Conservation (phyloP, 2,888 invertebrate species). For the Chaetoderma sp. region DNA sequence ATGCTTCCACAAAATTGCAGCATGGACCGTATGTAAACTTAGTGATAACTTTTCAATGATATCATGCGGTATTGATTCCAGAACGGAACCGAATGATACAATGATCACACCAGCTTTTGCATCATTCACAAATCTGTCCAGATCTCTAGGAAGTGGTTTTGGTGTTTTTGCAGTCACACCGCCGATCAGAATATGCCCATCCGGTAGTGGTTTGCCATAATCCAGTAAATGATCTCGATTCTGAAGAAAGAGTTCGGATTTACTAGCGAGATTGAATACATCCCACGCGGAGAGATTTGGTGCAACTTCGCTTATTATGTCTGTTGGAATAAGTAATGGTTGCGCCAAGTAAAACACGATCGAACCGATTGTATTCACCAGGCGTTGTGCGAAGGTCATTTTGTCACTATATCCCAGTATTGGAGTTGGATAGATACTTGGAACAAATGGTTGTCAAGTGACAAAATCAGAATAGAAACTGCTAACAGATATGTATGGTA, state of each 20-base stretch:
- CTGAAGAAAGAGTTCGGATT: conserved; percentile 31
- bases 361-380: neutral
- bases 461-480: neutral
- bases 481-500: conserved; percentile 25
- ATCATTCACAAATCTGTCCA: conserved; percentile 34
- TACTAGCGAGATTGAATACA: conserved; percentile 8
- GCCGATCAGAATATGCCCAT: conserved; percentile 39
- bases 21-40: neutral
- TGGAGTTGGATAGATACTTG: conserved; percentile 4
- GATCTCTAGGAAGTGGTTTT: conserved; percentile 30
- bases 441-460: neutral
- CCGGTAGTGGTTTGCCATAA: conserved; percentile 36
- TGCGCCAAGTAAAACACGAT: neutral
- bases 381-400: conserved; percentile 15
- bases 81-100: conserved; percentile 39
- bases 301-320: neutral
- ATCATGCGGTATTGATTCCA: conserved; percentile 10
- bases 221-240: conserved; percentile 40
- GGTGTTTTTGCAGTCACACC: conserved; percentile 39
- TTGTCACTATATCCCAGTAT: neutral
- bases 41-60: neutral
- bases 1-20: conserved; percentile 23
- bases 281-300: neutral
- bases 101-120: conserved; percentile 39
- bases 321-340: too few species aligned